Conservation (phyloP, 1,140 invertebrate genomes). For the Pogonomyrmex barbatus region DNA sequence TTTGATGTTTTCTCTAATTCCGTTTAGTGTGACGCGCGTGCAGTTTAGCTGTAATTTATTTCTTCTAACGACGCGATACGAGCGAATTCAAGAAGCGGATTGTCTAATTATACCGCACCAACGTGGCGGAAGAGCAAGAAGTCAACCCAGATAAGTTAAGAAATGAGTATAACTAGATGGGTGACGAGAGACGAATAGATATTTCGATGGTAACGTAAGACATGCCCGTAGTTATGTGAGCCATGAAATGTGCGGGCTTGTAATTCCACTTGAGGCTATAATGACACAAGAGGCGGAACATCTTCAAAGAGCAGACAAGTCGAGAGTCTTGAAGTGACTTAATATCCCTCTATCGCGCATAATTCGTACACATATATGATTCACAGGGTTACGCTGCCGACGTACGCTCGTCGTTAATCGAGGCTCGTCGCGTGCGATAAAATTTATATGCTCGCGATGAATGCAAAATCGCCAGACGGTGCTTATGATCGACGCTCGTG, state of each 20-base stretch:
- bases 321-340: conserved; percentile 55
- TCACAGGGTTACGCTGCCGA: conserved; percentile 3
- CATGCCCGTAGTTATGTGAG: conserved; percentile 31
- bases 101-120: conserved; percentile 36
- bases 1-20: background rate
- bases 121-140: conserved; percentile 1
- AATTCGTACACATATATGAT: conserved; percentile 62
- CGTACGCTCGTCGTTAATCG: conserved; percentile 12
- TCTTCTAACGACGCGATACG: conserved; percentile 20
- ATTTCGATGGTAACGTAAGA: background rate
- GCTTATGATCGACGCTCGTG: conserved; percentile 29
- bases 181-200: conserved; percentile 13
- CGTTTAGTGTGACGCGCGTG: background rate
- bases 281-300: conserved; percentile 52
- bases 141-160: conserved; percentile 9
- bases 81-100: background rate
- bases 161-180: background rate
- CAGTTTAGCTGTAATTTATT: conserved; percentile 18
- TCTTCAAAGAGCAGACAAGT: conserved; percentile 58
- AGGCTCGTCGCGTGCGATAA: conserved; percentile 5
- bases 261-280: conserved; percentile 59
- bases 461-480: conserved; percentile 37
- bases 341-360: conserved; percentile 53
- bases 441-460: conserved; percentile 39
- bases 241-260: conserved; percentile 63